phyloP scores from a whole-genome alignment of 2,797 vertebrate species.

The Esox masquinongy region DNA sequence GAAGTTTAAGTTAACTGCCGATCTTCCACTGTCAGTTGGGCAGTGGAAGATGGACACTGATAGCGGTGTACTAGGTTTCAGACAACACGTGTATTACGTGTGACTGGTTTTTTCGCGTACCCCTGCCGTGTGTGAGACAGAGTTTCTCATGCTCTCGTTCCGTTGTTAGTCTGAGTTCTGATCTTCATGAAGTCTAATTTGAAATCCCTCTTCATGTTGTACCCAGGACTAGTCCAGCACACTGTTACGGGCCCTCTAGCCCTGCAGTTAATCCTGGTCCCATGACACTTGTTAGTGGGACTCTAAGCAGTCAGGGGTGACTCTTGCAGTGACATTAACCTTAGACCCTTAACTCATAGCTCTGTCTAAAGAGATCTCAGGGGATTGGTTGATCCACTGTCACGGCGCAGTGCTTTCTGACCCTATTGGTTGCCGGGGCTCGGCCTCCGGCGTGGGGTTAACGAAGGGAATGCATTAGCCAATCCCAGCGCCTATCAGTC shows the following conservation, averaged over 20 bases:
- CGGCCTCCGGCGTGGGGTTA: slow-evolving; percentile 5
- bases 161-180: background rate
- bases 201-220: background rate
- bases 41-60: no score
- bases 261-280: slow-evolving; percentile 12
- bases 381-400: slow-evolving; percentile 24
- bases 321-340: slow-evolving; percentile 38
- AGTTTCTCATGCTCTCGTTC: background rate
- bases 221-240: background rate
- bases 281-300: slow-evolving; percentile 27
- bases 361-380: slow-evolving; percentile 12
- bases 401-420: slow-evolving; percentile 10
- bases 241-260: background rate
- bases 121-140: background rate
- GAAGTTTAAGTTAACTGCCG: slow-evolving; percentile 33
- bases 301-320: slow-evolving; percentile 18
- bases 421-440: slow-evolving; percentile 5
- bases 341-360: slow-evolving; percentile 32
- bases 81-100: background rate
- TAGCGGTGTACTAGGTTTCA: background rate
- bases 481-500: background rate
- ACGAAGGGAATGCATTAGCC: slow-evolving; percentile 18
- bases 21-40: slow-evolving; percentile 10
- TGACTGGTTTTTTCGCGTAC: background rate
- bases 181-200: slow-evolving; percentile 8